phyloP scores from a whole-genome alignment of 2,113 vertebrate genomes.

The Phaethon lepturus region DNA sequence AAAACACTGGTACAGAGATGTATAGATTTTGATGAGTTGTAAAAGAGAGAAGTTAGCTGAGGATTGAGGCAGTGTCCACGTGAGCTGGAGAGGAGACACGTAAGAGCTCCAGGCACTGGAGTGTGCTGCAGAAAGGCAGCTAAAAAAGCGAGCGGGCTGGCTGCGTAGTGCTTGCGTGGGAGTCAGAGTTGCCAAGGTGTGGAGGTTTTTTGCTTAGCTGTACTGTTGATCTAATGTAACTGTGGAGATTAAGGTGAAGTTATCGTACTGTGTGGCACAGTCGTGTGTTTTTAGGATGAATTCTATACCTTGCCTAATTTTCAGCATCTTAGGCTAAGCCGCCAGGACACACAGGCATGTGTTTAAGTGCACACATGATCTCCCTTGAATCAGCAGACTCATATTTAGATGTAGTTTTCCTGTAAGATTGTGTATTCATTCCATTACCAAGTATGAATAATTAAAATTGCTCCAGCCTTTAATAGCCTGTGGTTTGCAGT shows the following conservation, averaged over 20 bases:
- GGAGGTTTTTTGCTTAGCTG: background rate
- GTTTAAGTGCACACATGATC: background rate
- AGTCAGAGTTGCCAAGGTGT: fast-evolving
- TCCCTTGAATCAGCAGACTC: background rate
- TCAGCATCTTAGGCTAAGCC: background rate
- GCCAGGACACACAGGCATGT: fast-evolving
- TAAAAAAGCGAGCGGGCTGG: background rate
- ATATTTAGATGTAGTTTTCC: fast-evolving
- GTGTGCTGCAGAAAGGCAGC: fast-evolving
- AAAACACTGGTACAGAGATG: background rate
- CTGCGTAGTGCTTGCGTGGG: fast-evolving
- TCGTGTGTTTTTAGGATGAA: background rate
- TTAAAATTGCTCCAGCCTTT: background rate
- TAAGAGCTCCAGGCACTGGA: background rate
- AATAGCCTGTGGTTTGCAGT: background rate
- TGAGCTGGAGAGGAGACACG: background rate
- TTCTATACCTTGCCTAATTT: background rate
- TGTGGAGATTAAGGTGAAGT: background rate
- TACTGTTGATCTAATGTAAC: background rate
- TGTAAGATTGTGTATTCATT: background rate
- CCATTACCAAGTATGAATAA: background rate
- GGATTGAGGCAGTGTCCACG: background rate
- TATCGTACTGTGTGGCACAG: background rate
- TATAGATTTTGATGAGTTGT: background rate
- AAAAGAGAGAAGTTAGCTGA: background rate